Evolutionary conservation across 2,888 invertebrate genomes (phyloP), one percentile per base, ranked within the genome.

Genomic region (Eupithecia subumbrata): DNA sequence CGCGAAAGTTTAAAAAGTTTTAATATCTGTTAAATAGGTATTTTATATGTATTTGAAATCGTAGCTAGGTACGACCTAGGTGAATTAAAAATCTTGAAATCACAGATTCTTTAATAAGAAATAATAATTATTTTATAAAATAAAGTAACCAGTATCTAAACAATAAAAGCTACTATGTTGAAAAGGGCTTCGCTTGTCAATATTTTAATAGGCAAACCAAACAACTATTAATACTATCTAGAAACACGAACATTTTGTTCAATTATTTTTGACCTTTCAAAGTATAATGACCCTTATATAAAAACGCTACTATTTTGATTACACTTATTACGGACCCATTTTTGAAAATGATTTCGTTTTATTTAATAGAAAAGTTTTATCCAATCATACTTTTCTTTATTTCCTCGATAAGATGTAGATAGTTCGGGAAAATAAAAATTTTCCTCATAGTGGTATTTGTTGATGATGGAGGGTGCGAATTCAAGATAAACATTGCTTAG

Each of bases 171-270:
- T 14, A 12, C 0, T 25, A 5, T 12, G 25, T 60, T 14, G 5
- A 60, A 60, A 60, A 60, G 12, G 56, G 25, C 66, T 40, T 67
- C n/a, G 18, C 34, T n/a, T 11, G 34, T 67, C 40, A 67, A 67
- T 67, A 67, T 64, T 40, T 67, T 22, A 67, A n/a, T 40, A n/a
- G 40, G 37, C 66, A 11, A 37, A 67, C 18, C 66, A 40, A 67
- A 40, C 34, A 16, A 34, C n/a, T 67, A 22, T 67, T 40, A 67
- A 40, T 60, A 37, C 18, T 37, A 66, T 37, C 18, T 34, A 12
- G 30, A 11, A 52, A 18, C 69, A 69, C 69, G 69, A 69, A 52
- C 52, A 69, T 69, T 56, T 52, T 52, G 69, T 52, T 12, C 60
- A 40, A 43, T 30, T 68, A 40, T 60, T 37, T 60, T 22, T 60